Evolutionary conservation across 2,797 vertebrate genomes (phyloP), one percentile per base, ranked within the genome.

Genomic region (Siniperca scherzeri): DNA sequence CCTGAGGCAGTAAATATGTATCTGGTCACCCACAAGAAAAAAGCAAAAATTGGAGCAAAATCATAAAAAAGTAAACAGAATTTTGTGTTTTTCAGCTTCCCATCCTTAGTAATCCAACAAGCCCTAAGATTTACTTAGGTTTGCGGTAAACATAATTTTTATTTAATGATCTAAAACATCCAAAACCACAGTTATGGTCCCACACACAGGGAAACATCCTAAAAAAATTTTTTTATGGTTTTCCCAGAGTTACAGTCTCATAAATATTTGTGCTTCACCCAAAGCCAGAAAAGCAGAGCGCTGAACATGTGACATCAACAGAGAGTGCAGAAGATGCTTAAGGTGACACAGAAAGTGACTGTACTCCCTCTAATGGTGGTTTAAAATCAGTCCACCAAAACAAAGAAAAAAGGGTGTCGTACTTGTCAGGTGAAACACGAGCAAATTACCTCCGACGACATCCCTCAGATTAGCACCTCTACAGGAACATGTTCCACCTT

Each of bases 401-500:
- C 17, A 69, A 38, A 61, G 21, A 56, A 27, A 17, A 19, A 61
- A 46, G 40, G 13, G 11, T 61, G 62, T 42, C 1, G 12, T 10
- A 3, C 2, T 40, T 56, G n/a, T 69, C 62, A 74, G 17, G n/a
- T 38, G 52, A 52, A 27, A 30, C 50, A 5, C 1, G 0, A 59
- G 44, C 4, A 60, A 64, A 75, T 67, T 0, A 77, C 22, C 14
- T 25, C 74, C 1, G 61, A 74, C 1, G 57, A 74, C 83, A 77
- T 38, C 68, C n/a, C 40, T 25, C 1, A 50, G 59, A 64, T 80
- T 48, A 73, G n/a, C 59, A 59, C 67, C 69, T 89, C 60, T 16
- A 4, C 52, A 9, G n/a, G 22, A 78, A 88, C 88, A 76, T 60
- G 92, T 85, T 67, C 36, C 30, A 61, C 40, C 91, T 40, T 77